These are phyloP conservation scores for Pteromalus puparum DNA, from an alignment of 1,140 invertebrate species.

Conservation along the genomic window DNA sequence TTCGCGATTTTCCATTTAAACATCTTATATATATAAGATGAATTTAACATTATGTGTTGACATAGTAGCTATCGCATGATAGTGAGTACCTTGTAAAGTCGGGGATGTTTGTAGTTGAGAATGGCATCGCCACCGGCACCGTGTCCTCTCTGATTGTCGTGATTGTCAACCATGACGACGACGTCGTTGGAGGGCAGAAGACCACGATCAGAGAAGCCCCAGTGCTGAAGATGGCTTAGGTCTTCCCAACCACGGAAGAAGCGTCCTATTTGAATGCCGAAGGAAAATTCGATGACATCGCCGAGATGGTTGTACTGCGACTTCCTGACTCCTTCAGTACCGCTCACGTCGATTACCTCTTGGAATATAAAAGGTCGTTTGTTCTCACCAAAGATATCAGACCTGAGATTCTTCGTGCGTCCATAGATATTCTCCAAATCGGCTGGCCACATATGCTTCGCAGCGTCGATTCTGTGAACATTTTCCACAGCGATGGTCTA, in stretches of 20 bases:
- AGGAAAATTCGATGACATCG: slow-evolving; percentile 87
- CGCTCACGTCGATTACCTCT: slow-evolving; percentile 87
- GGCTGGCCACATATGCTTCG: slow-evolving; percentile 89
- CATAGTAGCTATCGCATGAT: no score
- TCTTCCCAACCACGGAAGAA: slow-evolving; percentile 72
- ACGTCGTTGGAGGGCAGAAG: slow-evolving; percentile 75
- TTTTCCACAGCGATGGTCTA: background rate
- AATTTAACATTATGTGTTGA: no score
- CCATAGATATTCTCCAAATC: slow-evolving; percentile 81
- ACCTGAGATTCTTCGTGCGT: slow-evolving; percentile 79
- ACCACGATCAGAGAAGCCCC: slow-evolving; percentile 70
- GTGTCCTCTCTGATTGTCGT: slow-evolving; percentile 78
- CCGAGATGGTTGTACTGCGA: slow-evolving; percentile 82
- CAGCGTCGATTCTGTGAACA: slow-evolving; percentile 80
- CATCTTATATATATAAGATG: no score
- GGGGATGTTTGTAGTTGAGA: slow-evolving; percentile 78
- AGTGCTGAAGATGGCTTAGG: slow-evolving; percentile 74
- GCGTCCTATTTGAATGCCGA: slow-evolving; percentile 69
- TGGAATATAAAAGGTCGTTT: slow-evolving; percentile 84
- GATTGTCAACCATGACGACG: slow-evolving; percentile 81
- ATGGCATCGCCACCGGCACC: slow-evolving; percentile 62
- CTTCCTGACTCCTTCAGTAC: slow-evolving; percentile 80
- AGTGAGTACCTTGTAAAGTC: slow-evolving; percentile 76
- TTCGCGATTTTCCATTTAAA: no score
- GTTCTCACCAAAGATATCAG: slow-evolving; percentile 77